Conservation (phyloP, 2,888 invertebrate species). For the Eurytoma californica region DNA sequence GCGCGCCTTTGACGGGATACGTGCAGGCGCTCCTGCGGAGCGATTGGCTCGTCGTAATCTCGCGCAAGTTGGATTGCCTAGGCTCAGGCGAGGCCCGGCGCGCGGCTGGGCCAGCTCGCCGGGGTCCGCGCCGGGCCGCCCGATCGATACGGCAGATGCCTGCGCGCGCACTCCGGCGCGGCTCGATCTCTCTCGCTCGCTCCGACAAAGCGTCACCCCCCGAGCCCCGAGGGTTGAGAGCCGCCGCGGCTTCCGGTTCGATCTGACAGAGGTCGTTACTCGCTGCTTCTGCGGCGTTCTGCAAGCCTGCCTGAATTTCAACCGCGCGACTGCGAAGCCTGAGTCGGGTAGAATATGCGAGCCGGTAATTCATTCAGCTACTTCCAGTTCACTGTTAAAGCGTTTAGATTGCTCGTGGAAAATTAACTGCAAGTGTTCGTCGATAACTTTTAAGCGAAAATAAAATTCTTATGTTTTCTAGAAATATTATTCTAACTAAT, state of each 20-base stretch:
- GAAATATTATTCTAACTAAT: too few species aligned
- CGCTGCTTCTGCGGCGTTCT: slow-evolving; percentile 58
- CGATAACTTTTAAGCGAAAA: too few species aligned
- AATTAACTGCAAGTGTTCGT: too few species aligned
- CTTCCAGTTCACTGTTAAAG: too few species aligned
- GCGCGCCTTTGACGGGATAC: slow-evolving; percentile 28
- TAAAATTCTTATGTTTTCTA: too few species aligned
- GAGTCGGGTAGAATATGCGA: too few species aligned
- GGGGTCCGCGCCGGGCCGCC: slow-evolving; percentile 53
- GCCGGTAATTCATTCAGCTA: too few species aligned
- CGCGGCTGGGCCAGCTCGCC: slow-evolving; percentile 4
- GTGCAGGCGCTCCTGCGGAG: neutral
- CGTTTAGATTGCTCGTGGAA: too few species aligned
- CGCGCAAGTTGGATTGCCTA: slow-evolving; percentile 73
- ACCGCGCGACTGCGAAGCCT: too few species aligned
- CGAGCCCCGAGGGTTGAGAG: neutral
- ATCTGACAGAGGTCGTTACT: slow-evolving; percentile 64
- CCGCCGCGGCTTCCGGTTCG: slow-evolving; percentile 28
- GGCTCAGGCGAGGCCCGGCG: slow-evolving; percentile 64
- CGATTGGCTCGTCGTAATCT: slow-evolving; percentile 67
- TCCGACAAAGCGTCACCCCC: neutral
- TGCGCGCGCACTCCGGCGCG: slow-evolving; percentile 67
- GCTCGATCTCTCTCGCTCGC: slow-evolving; percentile 2
- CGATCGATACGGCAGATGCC: slow-evolving; percentile 74
- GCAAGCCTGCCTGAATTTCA: neutral